Conservation (phyloP, 2,113 vertebrate species). For the Lophius piscatorius region DNA sequence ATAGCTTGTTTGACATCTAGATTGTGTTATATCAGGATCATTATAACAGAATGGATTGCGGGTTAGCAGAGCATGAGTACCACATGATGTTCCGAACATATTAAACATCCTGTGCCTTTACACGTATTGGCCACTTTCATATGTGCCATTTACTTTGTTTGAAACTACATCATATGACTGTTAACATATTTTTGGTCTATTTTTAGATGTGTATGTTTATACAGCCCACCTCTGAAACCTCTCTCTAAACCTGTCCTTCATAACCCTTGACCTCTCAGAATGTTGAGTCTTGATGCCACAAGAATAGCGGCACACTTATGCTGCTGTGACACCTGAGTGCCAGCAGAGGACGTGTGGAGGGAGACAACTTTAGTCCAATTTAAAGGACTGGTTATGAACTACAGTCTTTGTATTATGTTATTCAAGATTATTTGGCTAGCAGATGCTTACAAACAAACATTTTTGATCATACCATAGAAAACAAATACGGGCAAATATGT, state of each 20-base stretch:
- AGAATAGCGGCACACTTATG: constrained; percentile 1
- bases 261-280: constrained; percentile 66
- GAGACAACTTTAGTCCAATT: constrained; percentile 8
- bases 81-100: neutral
- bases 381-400: neutral
- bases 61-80: neutral
- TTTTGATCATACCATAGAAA: no score
- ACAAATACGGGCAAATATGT: no score
- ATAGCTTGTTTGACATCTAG: neutral
- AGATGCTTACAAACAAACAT: neutral
- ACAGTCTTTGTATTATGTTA: neutral
- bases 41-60: no score
- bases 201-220: constrained; percentile 13
- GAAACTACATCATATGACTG: constrained; percentile 1
- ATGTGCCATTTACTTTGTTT: neutral
- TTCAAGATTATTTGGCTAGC: neutral
- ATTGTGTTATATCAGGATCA: neutral
- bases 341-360: constrained; percentile 34
- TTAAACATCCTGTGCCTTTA: neutral
- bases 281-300: constrained; percentile 53
- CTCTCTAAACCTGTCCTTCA: constrained; percentile 11
- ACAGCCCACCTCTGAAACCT: neutral
- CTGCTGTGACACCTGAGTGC: constrained; percentile 34
- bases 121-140: neutral
- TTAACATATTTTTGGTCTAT: neutral